Percentiles rank a stretch among this genome's conserved stretches.
These are phyloP conservation scores for Cacoxenus indagator DNA, from an alignment of 2,888 invertebrate genomes.

Conservation along the genomic window DNA sequence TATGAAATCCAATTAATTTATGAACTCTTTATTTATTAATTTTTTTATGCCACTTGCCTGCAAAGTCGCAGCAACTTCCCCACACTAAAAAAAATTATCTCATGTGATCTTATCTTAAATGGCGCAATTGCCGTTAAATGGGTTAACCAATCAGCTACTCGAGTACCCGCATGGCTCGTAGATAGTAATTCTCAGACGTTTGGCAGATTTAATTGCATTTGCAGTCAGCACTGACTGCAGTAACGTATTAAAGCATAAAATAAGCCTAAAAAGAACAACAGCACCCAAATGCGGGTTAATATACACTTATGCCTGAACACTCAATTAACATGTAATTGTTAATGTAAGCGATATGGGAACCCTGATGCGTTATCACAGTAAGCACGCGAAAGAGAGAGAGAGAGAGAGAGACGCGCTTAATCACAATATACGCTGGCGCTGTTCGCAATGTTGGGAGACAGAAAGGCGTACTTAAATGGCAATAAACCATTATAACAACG, in stretches of 20 bases:
- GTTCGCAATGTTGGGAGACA: neutral
- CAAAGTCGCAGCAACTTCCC: too few relatives aligned
- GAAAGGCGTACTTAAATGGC: constrained; percentile 37
- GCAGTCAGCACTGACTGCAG: neutral
- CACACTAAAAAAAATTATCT: neutral
- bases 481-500: constrained; percentile 38
- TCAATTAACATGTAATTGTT: constrained; percentile 63
- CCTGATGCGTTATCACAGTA: neutral
- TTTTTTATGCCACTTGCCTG: too few relatives aligned
- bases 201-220: constrained; percentile 5
- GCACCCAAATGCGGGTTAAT: constrained; percentile 5
- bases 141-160: neutral
- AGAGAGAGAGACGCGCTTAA: constrained; percentile 7
- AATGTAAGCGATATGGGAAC: constrained; percentile 30
- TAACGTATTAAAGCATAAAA: neutral
- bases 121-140: neutral
- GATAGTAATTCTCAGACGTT: neutral
- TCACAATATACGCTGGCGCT: constrained; percentile 6
- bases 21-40: too few relatives aligned
- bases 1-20: too few relatives aligned
- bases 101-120: constrained; percentile 15
- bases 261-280: neutral
- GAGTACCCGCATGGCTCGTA: neutral
- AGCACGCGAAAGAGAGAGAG: neutral
- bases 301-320: constrained; percentile 22